phyloP scores from a whole-genome alignment of 2,888 invertebrate species.

The Drosophila robusta region DNA sequence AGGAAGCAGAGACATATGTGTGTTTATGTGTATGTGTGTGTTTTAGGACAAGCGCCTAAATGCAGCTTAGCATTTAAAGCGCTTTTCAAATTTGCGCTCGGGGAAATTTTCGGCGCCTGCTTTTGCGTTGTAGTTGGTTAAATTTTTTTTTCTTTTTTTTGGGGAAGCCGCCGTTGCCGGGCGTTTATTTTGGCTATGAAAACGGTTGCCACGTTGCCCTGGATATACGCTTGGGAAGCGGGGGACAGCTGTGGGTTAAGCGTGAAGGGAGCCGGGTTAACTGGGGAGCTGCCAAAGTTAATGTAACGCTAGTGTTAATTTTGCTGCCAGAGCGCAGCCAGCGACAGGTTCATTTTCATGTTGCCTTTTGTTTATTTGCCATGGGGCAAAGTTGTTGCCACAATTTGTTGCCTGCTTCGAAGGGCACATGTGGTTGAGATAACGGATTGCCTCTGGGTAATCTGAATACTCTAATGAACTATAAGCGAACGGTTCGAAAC shows the following conservation, averaged over 20 bases:
- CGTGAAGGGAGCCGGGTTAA: slow-evolving; percentile 3
- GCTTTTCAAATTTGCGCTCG: slow-evolving; percentile 60
- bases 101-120: slow-evolving; percentile 40
- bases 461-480: slow-evolving; percentile 22
- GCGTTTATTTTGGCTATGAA: slow-evolving; percentile 64
- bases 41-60: slow-evolving; percentile 60
- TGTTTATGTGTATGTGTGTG: slow-evolving; percentile 1
- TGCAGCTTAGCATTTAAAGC: slow-evolving; percentile 74
- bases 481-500: not conserved
- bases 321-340: slow-evolving; percentile 45
- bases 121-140: slow-evolving; percentile 26
- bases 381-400: slow-evolving; percentile 12
- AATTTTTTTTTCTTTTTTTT: slow-evolving; percentile 16
- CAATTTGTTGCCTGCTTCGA: slow-evolving; percentile 21
- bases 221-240: slow-evolving; percentile 24
- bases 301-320: slow-evolving; percentile 65
- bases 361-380: slow-evolving; percentile 36
- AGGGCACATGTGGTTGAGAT: not conserved
- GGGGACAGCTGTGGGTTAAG: not conserved
- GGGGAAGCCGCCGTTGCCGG: slow-evolving; percentile 39
- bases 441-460: slow-evolving; percentile 1
- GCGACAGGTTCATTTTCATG: slow-evolving; percentile 62
- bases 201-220: slow-evolving; percentile 49
- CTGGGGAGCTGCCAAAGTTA: slow-evolving; percentile 39
- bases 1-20: slow-evolving; percentile 30